These are phyloP conservation scores for Apis florea DNA, from an alignment of 1,140 invertebrate genomes.

Conservation along the genomic window DNA sequence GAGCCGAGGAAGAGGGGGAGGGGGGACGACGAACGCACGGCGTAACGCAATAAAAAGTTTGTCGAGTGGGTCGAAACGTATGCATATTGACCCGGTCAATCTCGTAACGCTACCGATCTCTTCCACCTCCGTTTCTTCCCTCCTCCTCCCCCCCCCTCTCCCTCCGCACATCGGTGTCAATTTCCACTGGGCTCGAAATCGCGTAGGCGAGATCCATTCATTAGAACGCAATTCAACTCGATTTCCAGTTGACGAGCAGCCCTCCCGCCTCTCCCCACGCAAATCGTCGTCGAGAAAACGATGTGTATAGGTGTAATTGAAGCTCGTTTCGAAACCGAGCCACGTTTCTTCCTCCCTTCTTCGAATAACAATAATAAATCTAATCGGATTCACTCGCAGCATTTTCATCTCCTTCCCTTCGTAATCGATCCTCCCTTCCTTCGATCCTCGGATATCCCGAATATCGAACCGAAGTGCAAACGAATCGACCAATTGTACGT, in stretches of 20 bases:
- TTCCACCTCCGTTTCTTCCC: constrained; percentile 34
- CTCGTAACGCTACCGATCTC: constrained; percentile 68
- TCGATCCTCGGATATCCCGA: too few relatives aligned
- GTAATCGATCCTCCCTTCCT: not conserved
- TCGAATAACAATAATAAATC: too few relatives aligned
- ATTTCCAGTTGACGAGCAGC: constrained; percentile 31
- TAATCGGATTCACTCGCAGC: too few relatives aligned
- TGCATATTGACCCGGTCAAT: constrained; percentile 76
- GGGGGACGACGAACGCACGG: constrained; percentile 53
- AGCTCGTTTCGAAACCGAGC: not conserved
- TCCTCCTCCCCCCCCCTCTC: not conserved
- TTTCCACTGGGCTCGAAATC: constrained; percentile 12
- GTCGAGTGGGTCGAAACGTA: constrained; percentile 75
- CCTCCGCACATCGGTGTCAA: not conserved
- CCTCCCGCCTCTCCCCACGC: constrained; percentile 4
- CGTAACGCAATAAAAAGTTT: constrained; percentile 75
- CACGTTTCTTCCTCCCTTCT: not conserved
- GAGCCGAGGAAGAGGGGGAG: constrained; percentile 51
- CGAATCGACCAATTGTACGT: not conserved
- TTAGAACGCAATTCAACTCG: constrained; percentile 55
- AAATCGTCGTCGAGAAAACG: constrained; percentile 4
- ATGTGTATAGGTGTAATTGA: constrained; percentile 5
- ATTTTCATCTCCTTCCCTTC: not conserved
- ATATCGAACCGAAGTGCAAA: not conserved
- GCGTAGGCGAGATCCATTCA: constrained; percentile 66